Evolutionary conservation across 2,113 vertebrate species (phyloP).

Genomic region (Eptesicus fuscus): DNA sequence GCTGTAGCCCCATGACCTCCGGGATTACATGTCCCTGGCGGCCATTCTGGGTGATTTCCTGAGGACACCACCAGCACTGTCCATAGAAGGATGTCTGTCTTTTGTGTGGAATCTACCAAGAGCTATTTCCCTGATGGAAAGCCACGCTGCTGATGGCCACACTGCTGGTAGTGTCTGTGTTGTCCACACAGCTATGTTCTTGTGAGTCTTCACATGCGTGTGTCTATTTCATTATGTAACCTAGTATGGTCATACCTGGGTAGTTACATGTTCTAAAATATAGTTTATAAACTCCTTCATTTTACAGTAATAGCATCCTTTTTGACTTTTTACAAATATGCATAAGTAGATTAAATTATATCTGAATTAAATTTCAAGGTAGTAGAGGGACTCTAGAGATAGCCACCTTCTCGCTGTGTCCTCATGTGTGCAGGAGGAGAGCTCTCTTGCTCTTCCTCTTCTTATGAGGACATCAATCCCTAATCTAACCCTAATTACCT

Average conservation of each 20-base stretch:
- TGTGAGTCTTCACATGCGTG: not conserved
- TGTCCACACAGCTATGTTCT: rapidly evolving
- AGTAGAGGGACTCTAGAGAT: not conserved
- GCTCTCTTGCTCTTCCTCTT: not conserved
- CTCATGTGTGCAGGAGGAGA: not conserved
- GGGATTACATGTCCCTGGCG: not conserved
- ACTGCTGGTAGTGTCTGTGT: not conserved
- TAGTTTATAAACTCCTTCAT: not conserved
- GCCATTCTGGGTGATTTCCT: not conserved
- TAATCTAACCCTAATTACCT: not conserved
- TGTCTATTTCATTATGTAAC: not conserved
- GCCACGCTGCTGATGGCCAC: too few relatives aligned
- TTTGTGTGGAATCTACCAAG: not conserved
- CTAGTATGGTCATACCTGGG: not conserved
- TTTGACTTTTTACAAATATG: not conserved
- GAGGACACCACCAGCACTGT: not conserved
- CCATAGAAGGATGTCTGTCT: not conserved
- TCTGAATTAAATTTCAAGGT: not conserved
- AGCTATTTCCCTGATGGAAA: not conserved
- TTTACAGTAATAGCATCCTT: not conserved
- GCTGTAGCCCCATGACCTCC: not conserved
- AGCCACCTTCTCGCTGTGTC: rapidly evolving
- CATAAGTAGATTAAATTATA: not conserved
- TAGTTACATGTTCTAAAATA: not conserved
- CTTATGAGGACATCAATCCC: not conserved